Percentiles rank a stretch among this genome's conserved stretches.
Evolutionary conservation across 2,797 vertebrate genomes (phyloP).

Genomic region (Holocentrus rufus): DNA sequence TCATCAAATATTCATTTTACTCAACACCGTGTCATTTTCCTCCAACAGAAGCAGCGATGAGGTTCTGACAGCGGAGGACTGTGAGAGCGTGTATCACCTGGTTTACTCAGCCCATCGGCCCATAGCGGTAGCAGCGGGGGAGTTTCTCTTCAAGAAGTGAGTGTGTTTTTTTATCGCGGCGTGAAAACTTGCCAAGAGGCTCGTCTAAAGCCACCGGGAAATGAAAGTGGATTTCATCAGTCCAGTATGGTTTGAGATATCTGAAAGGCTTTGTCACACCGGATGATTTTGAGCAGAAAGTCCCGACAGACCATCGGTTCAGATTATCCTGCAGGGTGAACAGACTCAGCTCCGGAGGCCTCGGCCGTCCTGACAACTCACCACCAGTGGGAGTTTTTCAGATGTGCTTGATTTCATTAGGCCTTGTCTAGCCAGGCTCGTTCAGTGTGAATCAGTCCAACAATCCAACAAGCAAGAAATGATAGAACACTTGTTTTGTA

Average conservation of each 20-base stretch:
- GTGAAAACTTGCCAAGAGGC: not conserved
- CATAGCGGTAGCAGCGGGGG: slow-evolving; percentile 94
- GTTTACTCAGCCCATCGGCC: slow-evolving; percentile 98
- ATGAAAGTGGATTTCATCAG: not conserved
- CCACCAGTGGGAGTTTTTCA: too few species aligned
- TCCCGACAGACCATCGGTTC: too few species aligned
- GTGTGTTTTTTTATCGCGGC: slow-evolving; percentile 47
- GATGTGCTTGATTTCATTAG: too few species aligned
- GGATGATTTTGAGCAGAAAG: not conserved
- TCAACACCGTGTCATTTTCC: not conserved
- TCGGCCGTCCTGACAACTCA: too few species aligned
- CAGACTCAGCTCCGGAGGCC: too few species aligned
- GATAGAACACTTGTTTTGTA: too few species aligned
- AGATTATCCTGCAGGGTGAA: too few species aligned
- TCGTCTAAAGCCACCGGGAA: not conserved
- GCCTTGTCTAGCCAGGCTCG: too few species aligned
- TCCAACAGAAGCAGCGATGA: slow-evolving; percentile 92
- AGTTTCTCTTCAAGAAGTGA: slow-evolving; percentile 98
- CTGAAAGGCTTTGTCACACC: not conserved
- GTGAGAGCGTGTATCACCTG: slow-evolving; percentile 98
- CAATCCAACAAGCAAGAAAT: too few species aligned
- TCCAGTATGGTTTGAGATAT: not conserved
- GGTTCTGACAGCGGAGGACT: slow-evolving; percentile 96
- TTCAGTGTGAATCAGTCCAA: too few species aligned
- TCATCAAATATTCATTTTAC: not conserved